Conservation (phyloP, 2,113 vertebrate genomes). For the Cygnus atratus region DNA sequence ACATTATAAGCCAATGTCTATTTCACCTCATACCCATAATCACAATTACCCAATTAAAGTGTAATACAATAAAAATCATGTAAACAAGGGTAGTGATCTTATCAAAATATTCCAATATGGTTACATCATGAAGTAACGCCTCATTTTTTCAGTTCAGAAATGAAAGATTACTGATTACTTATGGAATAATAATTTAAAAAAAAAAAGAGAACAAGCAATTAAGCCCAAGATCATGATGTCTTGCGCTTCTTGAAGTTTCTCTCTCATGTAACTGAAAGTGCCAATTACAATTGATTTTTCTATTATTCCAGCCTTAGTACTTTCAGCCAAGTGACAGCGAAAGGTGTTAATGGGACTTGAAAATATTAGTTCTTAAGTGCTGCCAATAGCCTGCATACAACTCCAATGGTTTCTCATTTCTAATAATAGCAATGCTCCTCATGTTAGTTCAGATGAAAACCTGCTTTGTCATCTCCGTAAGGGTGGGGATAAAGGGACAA, state of each 20-base stretch:
- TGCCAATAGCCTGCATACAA: neutral
- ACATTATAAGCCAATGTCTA: neutral
- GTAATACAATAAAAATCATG: neutral
- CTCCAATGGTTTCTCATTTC: neutral
- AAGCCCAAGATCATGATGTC: neutral
- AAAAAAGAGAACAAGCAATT: neutral
- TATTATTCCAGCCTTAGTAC: neutral
- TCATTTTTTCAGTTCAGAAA: neutral
- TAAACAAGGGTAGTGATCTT: neutral
- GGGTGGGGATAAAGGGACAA: neutral
- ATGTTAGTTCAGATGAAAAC: neutral
- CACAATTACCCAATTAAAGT: neutral
- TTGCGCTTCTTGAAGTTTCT: neutral
- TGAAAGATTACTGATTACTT: neutral
- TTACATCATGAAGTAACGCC: neutral
- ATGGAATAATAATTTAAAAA: neutral
- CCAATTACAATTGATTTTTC: neutral
- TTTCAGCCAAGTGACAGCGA: neutral
- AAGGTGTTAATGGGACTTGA: neutral
- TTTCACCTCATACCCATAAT: neutral
- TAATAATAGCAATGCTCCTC: neutral
- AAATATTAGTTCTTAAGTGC: neutral
- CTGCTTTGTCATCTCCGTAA: conserved; percentile 54
- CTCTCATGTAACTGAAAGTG: neutral
- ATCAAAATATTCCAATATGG: neutral